Base-by-base conservation (phyloP, 2,113 vertebrate species). In the Menidia beryllina region DNA sequence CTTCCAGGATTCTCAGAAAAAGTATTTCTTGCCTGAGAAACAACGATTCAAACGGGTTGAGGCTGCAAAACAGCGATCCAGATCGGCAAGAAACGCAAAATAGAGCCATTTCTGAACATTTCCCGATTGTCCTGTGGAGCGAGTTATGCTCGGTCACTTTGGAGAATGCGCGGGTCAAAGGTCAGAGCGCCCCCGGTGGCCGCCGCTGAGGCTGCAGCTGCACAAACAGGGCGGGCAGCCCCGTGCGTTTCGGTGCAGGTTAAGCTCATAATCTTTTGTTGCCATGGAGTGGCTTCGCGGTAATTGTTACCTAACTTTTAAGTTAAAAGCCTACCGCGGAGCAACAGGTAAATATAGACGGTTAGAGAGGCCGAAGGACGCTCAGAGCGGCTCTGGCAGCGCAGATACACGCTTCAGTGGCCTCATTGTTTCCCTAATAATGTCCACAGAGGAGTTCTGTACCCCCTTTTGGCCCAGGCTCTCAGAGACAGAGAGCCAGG, bases 231-330 rank as follows among this genome's bases (percentile, higher is more conserved):
- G 45, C 47, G 25, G n/a, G 48, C 13, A 43, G 59, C 0, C 41
- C 61, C 52, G 30, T 76, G 54, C 58, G 61, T 26, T 24, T 47
- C 57, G 75, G 78, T 61, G 55, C 69, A 69, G 47, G 72, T 81
- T 92, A 88, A 91, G 79, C 87, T 69, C n/a, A 20, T 89, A 87
- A 90, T 83, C 86, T 51, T 75, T 79, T 84, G 86, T 86, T 87
- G 85, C 75, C 74, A 78, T 43, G 60, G 79, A 75, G 57, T 23
- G 6, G 49, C 43, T 90, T 85, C 73, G 53, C 59, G 67, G 83
- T 85, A 88, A 89, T 65, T 87, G 84, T 90, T 90, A 90, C 82
- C 79, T 90, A 91, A 93, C 86, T 55, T 84, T 87, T 24, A 58
- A 82, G 69, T 71, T 80, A 86, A 86, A 88, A 77, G 76, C 70